Conservation (phyloP, 1,140 invertebrate species). For the Antheraea mylitta region DNA sequence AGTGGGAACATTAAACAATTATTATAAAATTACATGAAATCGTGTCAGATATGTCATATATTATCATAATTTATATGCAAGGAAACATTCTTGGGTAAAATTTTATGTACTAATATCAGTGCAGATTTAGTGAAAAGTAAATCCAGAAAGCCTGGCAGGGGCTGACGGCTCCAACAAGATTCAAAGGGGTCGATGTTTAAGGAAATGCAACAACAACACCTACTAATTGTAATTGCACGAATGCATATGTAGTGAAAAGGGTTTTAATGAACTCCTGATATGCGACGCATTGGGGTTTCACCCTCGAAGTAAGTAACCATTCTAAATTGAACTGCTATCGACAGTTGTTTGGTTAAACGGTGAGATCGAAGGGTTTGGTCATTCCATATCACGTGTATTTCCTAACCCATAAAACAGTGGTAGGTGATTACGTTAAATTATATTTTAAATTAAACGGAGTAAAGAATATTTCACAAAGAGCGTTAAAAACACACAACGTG, state of each 20-base stretch:
- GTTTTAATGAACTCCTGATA: constrained; percentile 67
- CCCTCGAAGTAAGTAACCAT: constrained; percentile 26
- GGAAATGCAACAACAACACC: too few species aligned
- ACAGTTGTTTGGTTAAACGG: constrained; percentile 12
- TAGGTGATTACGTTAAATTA: neutral
- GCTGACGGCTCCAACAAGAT: too few species aligned
- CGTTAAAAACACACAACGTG: neutral
- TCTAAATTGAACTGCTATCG: constrained; percentile 22
- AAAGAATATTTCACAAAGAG: neutral
- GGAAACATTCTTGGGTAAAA: too few species aligned
- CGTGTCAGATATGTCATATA: too few species aligned
- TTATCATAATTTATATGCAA: too few species aligned
- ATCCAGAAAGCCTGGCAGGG: too few species aligned
- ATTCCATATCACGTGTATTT: constrained; percentile 27
- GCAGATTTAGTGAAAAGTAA: too few species aligned
- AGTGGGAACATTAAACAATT: too few species aligned
- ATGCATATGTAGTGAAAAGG: constrained; percentile 62
- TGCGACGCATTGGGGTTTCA: constrained; percentile 36
- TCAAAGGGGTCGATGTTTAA: neutral
- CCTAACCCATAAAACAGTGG: neutral
- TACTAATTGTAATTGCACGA: constrained; percentile 59
- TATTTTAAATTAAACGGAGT: neutral
- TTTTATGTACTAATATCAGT: too few species aligned
- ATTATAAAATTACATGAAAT: too few species aligned
- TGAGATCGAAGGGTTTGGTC: constrained; percentile 25